Percentiles rank a stretch among this genome's conserved stretches.
These are phyloP conservation scores for Adelosebastes latens DNA, from an alignment of 2,797 vertebrate species.

Conservation along the genomic window DNA sequence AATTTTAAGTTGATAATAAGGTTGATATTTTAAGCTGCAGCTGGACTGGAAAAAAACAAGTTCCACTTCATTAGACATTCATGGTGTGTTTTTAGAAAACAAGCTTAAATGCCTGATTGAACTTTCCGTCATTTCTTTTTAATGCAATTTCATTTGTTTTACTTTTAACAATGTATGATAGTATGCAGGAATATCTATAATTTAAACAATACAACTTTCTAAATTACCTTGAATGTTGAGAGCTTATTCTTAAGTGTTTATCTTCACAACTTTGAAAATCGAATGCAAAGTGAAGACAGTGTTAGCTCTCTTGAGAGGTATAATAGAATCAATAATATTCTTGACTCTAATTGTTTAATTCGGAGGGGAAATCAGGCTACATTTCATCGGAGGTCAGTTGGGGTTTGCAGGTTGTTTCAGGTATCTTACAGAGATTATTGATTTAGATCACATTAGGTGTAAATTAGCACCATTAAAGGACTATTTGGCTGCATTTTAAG, in stretches of 20 bases:
- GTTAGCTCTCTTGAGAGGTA: not conserved
- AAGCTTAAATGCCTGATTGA: slow-evolving; percentile 8
- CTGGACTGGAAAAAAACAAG: slow-evolving; percentile 6
- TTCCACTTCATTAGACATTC: slow-evolving; percentile 16
- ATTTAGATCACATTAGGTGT: slow-evolving; percentile 3
- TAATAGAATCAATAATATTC: slow-evolving; percentile 3
- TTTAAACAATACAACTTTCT: not conserved
- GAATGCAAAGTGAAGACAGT: not conserved
- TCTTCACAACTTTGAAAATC: not conserved
- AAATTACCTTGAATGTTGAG: not conserved
- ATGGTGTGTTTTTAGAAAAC: slow-evolving; percentile 11
- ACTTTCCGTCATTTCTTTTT: not conserved
- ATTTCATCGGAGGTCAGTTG: slow-evolving; percentile 14
- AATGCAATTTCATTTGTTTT: not conserved
- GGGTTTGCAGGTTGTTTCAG: slow-evolving; percentile 11
- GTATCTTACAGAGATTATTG: slow-evolving; percentile 10
- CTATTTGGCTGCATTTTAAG: not conserved
- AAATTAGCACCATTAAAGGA: not conserved
- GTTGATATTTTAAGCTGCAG: slow-evolving; percentile 27
- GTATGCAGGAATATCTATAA: not conserved
- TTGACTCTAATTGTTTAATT: slow-evolving; percentile 19
- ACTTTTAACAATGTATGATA: not conserved
- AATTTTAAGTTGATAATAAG: slow-evolving; percentile 26
- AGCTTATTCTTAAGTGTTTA: not conserved
- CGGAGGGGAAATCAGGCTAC: not conserved